Percentiles rank a stretch among this genome's conserved stretches.
Conservation (phyloP, 2,113 vertebrate species). For the Desmodus rotundus region DNA sequence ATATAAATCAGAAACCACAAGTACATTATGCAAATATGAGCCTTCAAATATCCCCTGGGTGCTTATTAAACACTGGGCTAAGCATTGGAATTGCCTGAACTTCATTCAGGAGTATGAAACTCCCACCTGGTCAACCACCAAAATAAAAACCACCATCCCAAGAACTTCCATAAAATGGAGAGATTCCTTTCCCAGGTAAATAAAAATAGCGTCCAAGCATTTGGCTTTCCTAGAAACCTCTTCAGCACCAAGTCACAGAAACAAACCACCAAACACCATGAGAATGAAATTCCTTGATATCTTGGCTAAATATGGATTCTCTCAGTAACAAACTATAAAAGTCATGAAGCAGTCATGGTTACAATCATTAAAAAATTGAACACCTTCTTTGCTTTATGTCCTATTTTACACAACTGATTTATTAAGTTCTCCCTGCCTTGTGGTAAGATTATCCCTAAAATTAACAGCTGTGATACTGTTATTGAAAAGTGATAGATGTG, state of each 20-base stretch:
- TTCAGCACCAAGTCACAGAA: neutral
- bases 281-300: neutral
- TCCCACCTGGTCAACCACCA: neutral
- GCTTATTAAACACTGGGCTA: neutral
- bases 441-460: neutral
- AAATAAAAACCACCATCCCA: neutral
- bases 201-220: neutral
- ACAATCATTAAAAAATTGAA: neutral
- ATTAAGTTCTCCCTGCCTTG: neutral
- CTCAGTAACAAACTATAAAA: neutral
- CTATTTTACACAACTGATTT: neutral
- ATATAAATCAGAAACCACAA: neutral
- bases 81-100: neutral
- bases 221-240: neutral
- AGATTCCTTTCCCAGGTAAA: neutral
- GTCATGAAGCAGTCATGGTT: neutral
- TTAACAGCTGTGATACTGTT: neutral
- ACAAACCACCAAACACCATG: neutral
- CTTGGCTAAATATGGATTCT: neutral
- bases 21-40: neutral
- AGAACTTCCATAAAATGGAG: neutral
- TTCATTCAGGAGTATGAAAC: neutral
- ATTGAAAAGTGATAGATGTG: neutral
- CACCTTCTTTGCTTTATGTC: neutral
- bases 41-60: neutral